Conservation (phyloP, 1,140 invertebrate species). For the Saccostrea cuccullata region DNA sequence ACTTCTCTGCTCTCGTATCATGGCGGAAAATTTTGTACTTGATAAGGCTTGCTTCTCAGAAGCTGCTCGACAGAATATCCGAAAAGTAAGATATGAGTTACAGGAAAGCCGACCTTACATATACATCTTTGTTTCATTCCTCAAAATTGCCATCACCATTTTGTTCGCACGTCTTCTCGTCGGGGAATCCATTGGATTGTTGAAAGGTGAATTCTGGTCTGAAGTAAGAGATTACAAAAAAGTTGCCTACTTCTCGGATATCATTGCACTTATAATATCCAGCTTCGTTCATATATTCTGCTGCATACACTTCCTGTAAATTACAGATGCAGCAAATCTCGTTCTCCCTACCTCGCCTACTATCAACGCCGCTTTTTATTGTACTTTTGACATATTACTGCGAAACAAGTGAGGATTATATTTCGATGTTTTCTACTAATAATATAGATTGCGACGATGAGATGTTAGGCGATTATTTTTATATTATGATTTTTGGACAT, state of each 20-base stretch:
- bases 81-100: too few relatives aligned
- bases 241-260: not conserved
- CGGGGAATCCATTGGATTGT: not conserved
- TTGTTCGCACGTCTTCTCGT: slow-evolving; percentile 55
- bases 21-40: too few relatives aligned
- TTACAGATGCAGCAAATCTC: slow-evolving; percentile 69
- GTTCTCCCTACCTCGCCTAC: slow-evolving; percentile 62
- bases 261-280: slow-evolving; percentile 46
- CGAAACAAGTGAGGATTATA: not conserved
- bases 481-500: slow-evolving; percentile 38
- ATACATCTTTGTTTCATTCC: slow-evolving; percentile 49
- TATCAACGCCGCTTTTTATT: slow-evolving; percentile 64
- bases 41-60: too few relatives aligned
- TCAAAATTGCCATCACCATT: slow-evolving; percentile 61
- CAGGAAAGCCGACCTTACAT: slow-evolving; percentile 57
- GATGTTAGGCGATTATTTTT: slow-evolving; percentile 8
- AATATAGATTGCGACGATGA: not conserved
- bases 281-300: slow-evolving; percentile 61
- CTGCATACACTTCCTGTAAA: slow-evolving; percentile 69
- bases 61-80: too few relatives aligned
- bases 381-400: slow-evolving; percentile 39
- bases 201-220: not conserved
- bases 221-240: not conserved
- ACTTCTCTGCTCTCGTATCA: too few relatives aligned
- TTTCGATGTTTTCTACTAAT: not conserved